phyloP scores from a whole-genome alignment of 1,140 invertebrate genomes.

The Tenebrio molitor region DNA sequence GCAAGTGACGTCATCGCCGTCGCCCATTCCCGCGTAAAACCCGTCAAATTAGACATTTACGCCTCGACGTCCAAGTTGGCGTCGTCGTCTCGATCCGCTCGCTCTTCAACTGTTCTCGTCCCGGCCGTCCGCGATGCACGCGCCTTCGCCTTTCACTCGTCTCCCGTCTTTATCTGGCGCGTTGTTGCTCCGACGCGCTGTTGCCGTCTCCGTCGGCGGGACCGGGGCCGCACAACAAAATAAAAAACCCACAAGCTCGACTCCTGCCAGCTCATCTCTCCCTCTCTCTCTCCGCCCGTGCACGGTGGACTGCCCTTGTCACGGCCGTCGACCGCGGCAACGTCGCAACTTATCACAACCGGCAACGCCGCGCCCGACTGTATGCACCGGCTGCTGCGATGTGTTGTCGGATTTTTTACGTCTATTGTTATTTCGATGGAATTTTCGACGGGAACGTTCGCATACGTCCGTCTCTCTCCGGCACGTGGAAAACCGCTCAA shows the following conservation, averaged over 20 bases:
- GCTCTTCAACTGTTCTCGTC: slow-evolving; percentile 27
- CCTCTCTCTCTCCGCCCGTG: slow-evolving; percentile 4
- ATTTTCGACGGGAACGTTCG: not conserved
- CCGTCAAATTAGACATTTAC: slow-evolving; percentile 38
- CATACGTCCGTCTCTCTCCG: slow-evolving; percentile 3
- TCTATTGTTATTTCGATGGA: slow-evolving; percentile 40
- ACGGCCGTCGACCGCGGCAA: slow-evolving; percentile 19
- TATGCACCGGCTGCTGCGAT: slow-evolving; percentile 39
- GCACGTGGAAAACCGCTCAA: not conserved
- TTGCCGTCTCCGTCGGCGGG: not conserved
- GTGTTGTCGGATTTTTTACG: slow-evolving; percentile 40
- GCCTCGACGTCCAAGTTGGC: slow-evolving; percentile 1
- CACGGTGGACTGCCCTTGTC: slow-evolving; percentile 52
- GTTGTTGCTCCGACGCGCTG: too few relatives aligned
- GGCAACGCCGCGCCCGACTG: slow-evolving; percentile 22
- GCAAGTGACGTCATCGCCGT: too few relatives aligned
- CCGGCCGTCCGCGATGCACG: slow-evolving; percentile 30
- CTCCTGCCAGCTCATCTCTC: slow-evolving; percentile 48
- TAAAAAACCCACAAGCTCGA: slow-evolving; percentile 41
- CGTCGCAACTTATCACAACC: not conserved
- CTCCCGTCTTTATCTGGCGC: too few relatives aligned
- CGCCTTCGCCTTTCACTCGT: slow-evolving; percentile 26
- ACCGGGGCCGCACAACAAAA: slow-evolving; percentile 37
- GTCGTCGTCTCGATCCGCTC: slow-evolving; percentile 14
- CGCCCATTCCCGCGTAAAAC: too few relatives aligned